A percentile compares a stretch with the other conserved stretches of the same genome.
Evolutionary conservation across 2,113 vertebrate species (phyloP).

Genomic region (Triplophysa rosa): DNA sequence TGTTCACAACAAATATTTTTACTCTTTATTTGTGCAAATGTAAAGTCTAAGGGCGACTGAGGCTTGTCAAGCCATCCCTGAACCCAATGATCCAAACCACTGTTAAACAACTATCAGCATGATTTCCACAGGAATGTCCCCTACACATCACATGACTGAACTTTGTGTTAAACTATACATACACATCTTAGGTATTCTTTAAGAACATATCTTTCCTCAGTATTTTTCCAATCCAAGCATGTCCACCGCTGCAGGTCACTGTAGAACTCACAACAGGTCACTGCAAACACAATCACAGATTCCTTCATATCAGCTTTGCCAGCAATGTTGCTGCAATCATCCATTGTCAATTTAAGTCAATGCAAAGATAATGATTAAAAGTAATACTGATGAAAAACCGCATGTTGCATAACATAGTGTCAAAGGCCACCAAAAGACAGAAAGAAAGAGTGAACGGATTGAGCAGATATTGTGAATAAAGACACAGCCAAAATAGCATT

Average conservation of each 20-base stretch:
- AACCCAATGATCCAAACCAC: too few relatives aligned
- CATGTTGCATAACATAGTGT: slow-evolving; percentile 50
- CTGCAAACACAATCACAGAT: neutral
- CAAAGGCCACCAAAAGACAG: slow-evolving; percentile 52
- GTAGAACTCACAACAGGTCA: too few relatives aligned
- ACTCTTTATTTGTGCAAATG: neutral
- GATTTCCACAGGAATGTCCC: neutral
- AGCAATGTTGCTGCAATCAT: slow-evolving; percentile 21
- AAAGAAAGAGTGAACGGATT: slow-evolving; percentile 3
- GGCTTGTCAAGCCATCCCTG: too few relatives aligned
- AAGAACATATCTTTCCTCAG: too few relatives aligned
- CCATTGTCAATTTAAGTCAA: slow-evolving; percentile 57
- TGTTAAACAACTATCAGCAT: neutral
- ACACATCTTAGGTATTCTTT: too few relatives aligned
- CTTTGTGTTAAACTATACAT: too few relatives aligned
- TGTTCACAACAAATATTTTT: neutral
- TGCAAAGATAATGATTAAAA: slow-evolving; percentile 59
- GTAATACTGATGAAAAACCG: slow-evolving; percentile 46
- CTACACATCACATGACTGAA: too few relatives aligned
- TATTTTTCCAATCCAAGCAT: too few relatives aligned
- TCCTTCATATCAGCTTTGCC: slow-evolving; percentile 5
- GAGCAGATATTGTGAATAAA: slow-evolving; percentile 12
- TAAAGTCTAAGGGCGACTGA: too few relatives aligned
- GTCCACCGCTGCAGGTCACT: too few relatives aligned
- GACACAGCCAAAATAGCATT: neutral